A percentile compares a stretch with the other conserved stretches of the same genome.
Conservation (phyloP, 1,140 invertebrate species). For the Drosophila subobscura region DNA sequence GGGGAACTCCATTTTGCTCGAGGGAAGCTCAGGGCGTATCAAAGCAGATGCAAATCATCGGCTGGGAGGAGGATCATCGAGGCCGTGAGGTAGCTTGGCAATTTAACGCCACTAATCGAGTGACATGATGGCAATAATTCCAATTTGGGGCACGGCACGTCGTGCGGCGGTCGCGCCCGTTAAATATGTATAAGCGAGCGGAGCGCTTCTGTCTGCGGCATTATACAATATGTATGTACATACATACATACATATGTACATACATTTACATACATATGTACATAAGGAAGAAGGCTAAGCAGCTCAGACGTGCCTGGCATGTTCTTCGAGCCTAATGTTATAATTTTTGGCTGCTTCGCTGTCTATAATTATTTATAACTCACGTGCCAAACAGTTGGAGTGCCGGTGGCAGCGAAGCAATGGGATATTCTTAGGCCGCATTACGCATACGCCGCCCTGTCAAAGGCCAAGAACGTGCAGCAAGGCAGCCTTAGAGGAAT, state of each 20-base stretch:
- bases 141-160: slow-evolving; percentile 70
- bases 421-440: slow-evolving; percentile 24
- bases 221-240: slow-evolving; percentile 2
- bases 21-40: slow-evolving; percentile 19
- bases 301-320: slow-evolving; percentile 64
- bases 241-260: slow-evolving; percentile 6
- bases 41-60: slow-evolving; percentile 44
- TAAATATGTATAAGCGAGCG: slow-evolving; percentile 63
- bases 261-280: no score
- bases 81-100: slow-evolving; percentile 46
- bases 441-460: slow-evolving; percentile 65
- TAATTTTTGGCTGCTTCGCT: slow-evolving; percentile 54
- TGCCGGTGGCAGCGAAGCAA: slow-evolving; percentile 5
- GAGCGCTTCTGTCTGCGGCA: slow-evolving; percentile 14
- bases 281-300: neutral
- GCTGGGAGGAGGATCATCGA: neutral
- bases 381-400: slow-evolving; percentile 54
- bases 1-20: slow-evolving; percentile 10
- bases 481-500: neutral
- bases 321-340: slow-evolving; percentile 36
- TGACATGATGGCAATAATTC: slow-evolving; percentile 76
- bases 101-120: slow-evolving; percentile 80
- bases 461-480: slow-evolving; percentile 55
- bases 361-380: slow-evolving; percentile 77
- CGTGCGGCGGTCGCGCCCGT: slow-evolving; percentile 44